These are phyloP conservation scores for Conger conger DNA, from an alignment of 2,113 vertebrate species.

Conservation along the genomic window DNA sequence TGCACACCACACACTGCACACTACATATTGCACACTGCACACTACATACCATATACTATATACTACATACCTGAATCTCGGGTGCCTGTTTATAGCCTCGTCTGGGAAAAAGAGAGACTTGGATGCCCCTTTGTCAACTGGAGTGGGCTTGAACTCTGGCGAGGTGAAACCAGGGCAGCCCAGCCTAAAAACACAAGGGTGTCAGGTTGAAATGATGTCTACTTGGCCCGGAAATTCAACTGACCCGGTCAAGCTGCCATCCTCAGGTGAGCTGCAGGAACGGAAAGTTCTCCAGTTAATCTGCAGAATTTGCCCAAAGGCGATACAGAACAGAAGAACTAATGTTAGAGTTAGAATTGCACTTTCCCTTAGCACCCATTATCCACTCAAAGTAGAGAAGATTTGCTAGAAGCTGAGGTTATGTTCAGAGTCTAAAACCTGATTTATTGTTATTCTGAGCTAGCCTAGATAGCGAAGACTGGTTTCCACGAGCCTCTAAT, in stretches of 20 bases:
- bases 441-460: not conserved
- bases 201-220: not conserved
- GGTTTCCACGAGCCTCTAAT: not conserved
- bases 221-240: not conserved
- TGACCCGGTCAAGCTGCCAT: not conserved
- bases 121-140: slow-evolving; percentile 84
- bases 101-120: slow-evolving; percentile 97
- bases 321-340: not conserved
- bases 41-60: too few relatives aligned
- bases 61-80: slow-evolving; percentile 84
- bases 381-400: not conserved
- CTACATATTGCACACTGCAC: too few relatives aligned
- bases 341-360: too few relatives aligned
- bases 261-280: not conserved
- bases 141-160: slow-evolving; percentile 81
- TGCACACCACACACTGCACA: too few relatives aligned
- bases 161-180: slow-evolving; percentile 92
- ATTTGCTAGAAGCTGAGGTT: not conserved
- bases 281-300: not conserved
- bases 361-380: not conserved
- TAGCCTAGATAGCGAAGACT: not conserved
- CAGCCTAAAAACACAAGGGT: slow-evolving; percentile 71
- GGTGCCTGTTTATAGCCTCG: slow-evolving; percentile 92
- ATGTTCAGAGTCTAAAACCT: not conserved
- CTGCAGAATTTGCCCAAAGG: not conserved